Base-by-base conservation (phyloP, 35 echinoderm and acorn worm species). In the Apostichopus californicus region DNA sequence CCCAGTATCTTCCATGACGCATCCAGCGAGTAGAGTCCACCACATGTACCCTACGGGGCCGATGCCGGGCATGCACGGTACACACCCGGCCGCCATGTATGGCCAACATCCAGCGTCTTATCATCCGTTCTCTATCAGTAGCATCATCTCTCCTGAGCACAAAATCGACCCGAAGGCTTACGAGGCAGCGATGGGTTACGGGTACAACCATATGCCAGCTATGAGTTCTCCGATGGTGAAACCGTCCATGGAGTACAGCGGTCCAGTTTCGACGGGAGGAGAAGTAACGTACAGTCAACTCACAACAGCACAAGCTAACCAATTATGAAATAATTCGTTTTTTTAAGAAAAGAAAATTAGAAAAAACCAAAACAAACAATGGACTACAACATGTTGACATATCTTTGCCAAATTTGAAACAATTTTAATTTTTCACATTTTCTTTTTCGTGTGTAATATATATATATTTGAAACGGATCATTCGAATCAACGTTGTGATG, bases 91-190 rank as follows among this genome's bases (percentile, higher is more conserved):
- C 9, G 93, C 89, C 57, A 97, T 97, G 95, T 94, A 93, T n/a
- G 93, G 83, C 9, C 97, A 99, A 64, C 97, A 99, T 60, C 97
- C 97, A 12, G 96, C 97, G 5, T 99, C 94, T 23, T 71, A 90
- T 26, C 97, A 99, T 56, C 97, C 97, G 9, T 99, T 99, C 86
- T 99, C 97, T 20, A 99, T 99, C 54, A 99, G 92, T 92, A 99
- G 93, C 85, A 94, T 99, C 91, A 99, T 99, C 65, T 99, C 97
- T 54, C 90, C 93, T 11, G 97, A 99, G 94, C 97, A 99, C 79
- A 98, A 98, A 94, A 86, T 95, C 77, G 96, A 98, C 92, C 93
- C 94, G 53, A 99, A 99, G 81, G 93, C 90, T 77, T 99, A 99
- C 90, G 94, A 98, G 78, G 95, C 95, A 26, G 92, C 94, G 77